Evolutionary conservation across 2,888 invertebrate genomes (phyloP), one percentile per base, ranked within the genome.

Genomic region (Sphaerophoria rueppellii): DNA sequence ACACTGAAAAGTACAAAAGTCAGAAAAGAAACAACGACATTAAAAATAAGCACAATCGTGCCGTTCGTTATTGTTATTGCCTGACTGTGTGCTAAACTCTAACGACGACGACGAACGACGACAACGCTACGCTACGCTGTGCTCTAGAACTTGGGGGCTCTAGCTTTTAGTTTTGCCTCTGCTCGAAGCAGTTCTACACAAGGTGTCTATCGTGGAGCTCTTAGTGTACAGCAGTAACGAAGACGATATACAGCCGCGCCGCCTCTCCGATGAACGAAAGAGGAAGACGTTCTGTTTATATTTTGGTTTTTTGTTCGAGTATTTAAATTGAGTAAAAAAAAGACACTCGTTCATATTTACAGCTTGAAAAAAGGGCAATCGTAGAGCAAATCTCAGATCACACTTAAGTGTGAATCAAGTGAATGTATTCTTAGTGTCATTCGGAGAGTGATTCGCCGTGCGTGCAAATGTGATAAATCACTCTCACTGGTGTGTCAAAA

Each of bases 131-230:
- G 24, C 24, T 24, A 2, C 24, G 24, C 24, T 24, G 24, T 24
- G 65, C 52, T 70, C 57, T 70, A 70, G 34, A 55, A 58, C 71
- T 79, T 75, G 75, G 80, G 78, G 85, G 85, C 80, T 85, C 81
- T 85, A 85, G 85, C 81, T 81, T 77, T 85, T 52, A 76, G 61
- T 73, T 73, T 61, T 81, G 81, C 70, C 70, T 81, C 61, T 24
- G 81, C 73, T 60, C 63, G 63, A 73, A 81, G 73, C 85, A 85
- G 85, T 85, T 81, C 76, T 77, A 85, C 60, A 77, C 73, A 85
- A 85, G 85, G 85, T 85, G 85, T 76, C 85, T 85, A 73, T 85
- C 75, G 83, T 76, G 81, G 76, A 85, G 55, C 85, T 85, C 67
- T 76, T 67, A 24, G 24, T 24, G 24, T 43, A 43, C 43, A 5